Percentiles rank a stretch among this genome's conserved stretches.
These are phyloP conservation scores for Prosopocoilus inquinatus DNA, from an alignment of 2,888 invertebrate species.

Conservation along the genomic window DNA sequence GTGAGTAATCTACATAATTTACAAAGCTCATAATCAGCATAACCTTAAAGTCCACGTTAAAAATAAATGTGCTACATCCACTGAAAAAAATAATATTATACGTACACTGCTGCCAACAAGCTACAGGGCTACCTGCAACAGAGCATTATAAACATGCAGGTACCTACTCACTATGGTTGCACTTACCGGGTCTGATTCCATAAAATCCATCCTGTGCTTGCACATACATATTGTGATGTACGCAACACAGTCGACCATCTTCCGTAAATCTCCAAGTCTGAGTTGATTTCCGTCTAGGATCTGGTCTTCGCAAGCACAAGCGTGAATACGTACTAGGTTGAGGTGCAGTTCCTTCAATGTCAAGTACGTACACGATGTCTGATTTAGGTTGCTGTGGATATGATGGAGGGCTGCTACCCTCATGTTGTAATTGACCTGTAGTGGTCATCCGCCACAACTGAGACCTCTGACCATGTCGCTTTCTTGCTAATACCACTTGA, in stretches of 20 bases:
- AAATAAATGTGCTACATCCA: background rate
- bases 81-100: conserved; percentile 42
- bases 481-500: conserved; percentile 69
- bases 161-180: background rate
- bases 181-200: conserved; percentile 50
- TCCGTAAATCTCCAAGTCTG: conserved; percentile 91
- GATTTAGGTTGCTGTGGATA: conserved; percentile 42
- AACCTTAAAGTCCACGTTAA: no score
- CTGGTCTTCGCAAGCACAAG: conserved; percentile 79
- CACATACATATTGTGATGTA: conserved; percentile 85
- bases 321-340: conserved; percentile 76
- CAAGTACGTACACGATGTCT: conserved; percentile 67
- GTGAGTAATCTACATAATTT: no score
- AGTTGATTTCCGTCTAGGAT: conserved; percentile 79
- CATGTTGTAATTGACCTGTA: conserved; percentile 87
- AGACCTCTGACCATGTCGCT: conserved; percentile 69
- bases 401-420: conserved; percentile 75
- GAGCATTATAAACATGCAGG: conserved; percentile 23
- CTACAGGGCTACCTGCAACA: conserved; percentile 48
- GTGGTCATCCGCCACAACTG: conserved; percentile 95
- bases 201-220: conserved; percentile 68
- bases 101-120: conserved; percentile 59
- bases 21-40: no score
- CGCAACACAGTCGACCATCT: conserved; percentile 83
- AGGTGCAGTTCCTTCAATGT: conserved; percentile 84